Base-by-base conservation (phyloP, 2,797 vertebrate species). In the Scolopax rusticola region DNA sequence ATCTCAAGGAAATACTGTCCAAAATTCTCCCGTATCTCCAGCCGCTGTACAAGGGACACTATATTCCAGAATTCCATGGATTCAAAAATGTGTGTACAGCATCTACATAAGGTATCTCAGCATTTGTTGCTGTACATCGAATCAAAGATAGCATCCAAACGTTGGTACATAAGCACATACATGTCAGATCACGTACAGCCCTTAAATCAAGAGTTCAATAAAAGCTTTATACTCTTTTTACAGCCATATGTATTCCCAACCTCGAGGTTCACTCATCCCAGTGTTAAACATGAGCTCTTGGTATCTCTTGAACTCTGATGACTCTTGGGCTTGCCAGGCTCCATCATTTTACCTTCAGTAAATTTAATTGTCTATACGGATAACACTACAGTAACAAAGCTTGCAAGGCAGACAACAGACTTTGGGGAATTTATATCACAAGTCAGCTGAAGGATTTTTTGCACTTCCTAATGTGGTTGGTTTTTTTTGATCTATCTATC, bases 1-100 rank as follows among this genome's bases (percentile, higher is more conserved):
- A 75, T 60, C 21, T 61, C 30, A 79, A 80, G 38, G 21, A 89
- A 89, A 43, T 25, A 50, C 13, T 38, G 73, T 64, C 61, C 84
- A 87, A 83, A 95, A 87, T 70, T 63, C 51, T 75, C 73, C 74
- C 36, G 3, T n/a, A 38, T 77, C 38, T 85, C 60, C 74, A 69
- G 51, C 32, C 71, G 63, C n/a, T 82, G 84, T 88, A 61, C 47
- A 89, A 64, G 21, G 32, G 21, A 75, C 23, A 8, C 12, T 21
- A 3, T 1, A 71, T 36, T 19, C 25, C 73, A 85, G 65, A 67
- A 63, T 43, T 36, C 36, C 36, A 6, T 21, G 53, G 25, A 65
- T 0, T 51, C 18, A 17, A 84, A 70, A 54, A 56, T 74, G 32
- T 36, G 17, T 87, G 43, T 47, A 47, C 5, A 77, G 23, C 8